phyloP scores from a whole-genome alignment of 2,113 vertebrate genomes.

The Prolemur simus region DNA sequence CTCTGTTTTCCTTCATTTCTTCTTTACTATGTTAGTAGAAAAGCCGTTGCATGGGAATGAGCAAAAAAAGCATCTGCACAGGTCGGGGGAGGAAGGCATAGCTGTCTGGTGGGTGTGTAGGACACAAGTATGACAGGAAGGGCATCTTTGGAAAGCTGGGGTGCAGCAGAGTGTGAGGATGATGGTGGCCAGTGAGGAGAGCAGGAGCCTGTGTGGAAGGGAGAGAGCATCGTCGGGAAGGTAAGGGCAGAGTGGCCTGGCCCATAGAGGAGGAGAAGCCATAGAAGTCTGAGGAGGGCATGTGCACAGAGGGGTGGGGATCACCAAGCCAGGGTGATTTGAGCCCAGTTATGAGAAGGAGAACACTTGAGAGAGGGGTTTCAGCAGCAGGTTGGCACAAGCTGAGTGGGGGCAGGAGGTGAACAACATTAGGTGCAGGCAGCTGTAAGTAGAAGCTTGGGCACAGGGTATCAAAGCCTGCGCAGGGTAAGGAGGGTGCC shows the following conservation, averaged over 20 bases:
- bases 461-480: background rate
- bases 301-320: too few species aligned
- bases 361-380: background rate
- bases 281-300: background rate
- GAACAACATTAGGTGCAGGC: background rate
- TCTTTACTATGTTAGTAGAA: background rate
- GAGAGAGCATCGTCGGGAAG: background rate
- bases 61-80: fast-evolving
- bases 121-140: too few species aligned
- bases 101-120: too few species aligned
- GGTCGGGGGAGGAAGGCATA: fast-evolving
- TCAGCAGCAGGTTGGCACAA: too few species aligned
- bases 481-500: background rate
- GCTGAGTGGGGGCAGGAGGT: fast-evolving
- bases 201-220: too few species aligned
- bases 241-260: fast-evolving
- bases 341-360: fast-evolving
- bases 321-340: fast-evolving
- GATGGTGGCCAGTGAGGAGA: fast-evolving
- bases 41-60: background rate
- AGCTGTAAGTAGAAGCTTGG: background rate
- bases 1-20: background rate
- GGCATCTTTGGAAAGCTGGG: too few species aligned
- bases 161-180: too few species aligned
- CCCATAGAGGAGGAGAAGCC: background rate